Conservation (phyloP, 35 echinoderm and acorn worm genomes). For the Acanthaster planci region DNA sequence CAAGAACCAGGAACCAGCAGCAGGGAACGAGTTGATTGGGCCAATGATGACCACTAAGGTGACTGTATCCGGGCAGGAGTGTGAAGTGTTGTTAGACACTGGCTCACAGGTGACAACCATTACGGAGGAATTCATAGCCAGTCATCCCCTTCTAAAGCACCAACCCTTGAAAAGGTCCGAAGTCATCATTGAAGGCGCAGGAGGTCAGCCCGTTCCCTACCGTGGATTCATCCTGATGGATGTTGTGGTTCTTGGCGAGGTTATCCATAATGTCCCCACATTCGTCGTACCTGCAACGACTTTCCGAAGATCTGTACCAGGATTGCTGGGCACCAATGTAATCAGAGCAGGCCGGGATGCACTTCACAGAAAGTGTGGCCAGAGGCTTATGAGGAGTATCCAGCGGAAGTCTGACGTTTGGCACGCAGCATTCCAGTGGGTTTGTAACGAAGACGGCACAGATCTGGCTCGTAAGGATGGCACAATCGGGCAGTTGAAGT, state of each 20-base stretch:
- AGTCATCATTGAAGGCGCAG: background rate
- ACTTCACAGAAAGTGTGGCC: too few species aligned
- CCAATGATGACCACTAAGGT: background rate
- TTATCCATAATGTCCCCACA: too few species aligned
- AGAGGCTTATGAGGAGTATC: too few species aligned
- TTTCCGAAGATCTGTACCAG: too few species aligned
- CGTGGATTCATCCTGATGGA: constrained; percentile 10
- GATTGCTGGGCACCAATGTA: too few species aligned
- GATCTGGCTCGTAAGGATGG: too few species aligned
- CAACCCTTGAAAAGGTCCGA: background rate
- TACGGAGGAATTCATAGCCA: background rate
- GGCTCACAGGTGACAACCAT: constrained; percentile 41
- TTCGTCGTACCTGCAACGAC: too few species aligned
- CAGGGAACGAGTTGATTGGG: background rate
- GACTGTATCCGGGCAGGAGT: background rate
- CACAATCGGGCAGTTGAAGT: too few species aligned
- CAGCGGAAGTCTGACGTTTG: too few species aligned
- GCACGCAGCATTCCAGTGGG: too few species aligned
- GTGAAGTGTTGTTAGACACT: constrained; percentile 19
- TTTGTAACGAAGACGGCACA: too few species aligned
- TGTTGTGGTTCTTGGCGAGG: background rate
- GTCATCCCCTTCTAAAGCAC: background rate
- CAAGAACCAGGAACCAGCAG: background rate
- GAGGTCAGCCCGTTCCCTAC: constrained; percentile 29
- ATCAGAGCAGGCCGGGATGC: too few species aligned